Evolutionary conservation across 2,888 invertebrate genomes (phyloP).

Genomic region (Leptopilina myrica): DNA sequence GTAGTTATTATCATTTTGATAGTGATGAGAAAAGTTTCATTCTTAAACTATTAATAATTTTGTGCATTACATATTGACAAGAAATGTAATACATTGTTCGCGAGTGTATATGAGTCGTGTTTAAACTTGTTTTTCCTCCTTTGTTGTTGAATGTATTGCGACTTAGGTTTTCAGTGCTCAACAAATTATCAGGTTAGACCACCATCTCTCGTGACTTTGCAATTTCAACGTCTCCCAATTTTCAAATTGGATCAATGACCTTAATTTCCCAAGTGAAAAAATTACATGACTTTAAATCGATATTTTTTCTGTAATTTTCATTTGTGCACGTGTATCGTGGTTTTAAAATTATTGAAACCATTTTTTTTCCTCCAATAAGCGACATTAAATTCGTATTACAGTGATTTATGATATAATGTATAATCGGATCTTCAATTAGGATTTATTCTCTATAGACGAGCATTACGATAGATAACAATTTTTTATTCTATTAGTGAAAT

Average conservation of each 20-base stretch:
- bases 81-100: slow-evolving; percentile 45
- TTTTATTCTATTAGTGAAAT: background rate
- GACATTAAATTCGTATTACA: slow-evolving; percentile 1
- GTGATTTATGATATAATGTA: no score
- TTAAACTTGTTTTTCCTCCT: slow-evolving; percentile 45
- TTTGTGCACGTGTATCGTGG: slow-evolving; percentile 14
- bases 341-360: background rate
- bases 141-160: slow-evolving; percentile 55
- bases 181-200: slow-evolving; percentile 61
- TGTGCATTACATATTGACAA: slow-evolving; percentile 37
- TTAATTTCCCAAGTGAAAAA: slow-evolving; percentile 6
- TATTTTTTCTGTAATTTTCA: background rate
- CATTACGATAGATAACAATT: no score
- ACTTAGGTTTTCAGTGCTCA: slow-evolving; percentile 33
- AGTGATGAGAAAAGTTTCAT: slow-evolving; percentile 33
- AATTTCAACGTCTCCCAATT: slow-evolving; percentile 58
- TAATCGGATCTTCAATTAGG: background rate
- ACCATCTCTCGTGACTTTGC: slow-evolving; percentile 67
- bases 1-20: slow-evolving; percentile 32
- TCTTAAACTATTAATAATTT: background rate
- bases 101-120: slow-evolving; percentile 38
- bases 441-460: background rate
- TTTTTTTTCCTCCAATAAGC: background rate
- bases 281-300: background rate
- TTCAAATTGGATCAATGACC: slow-evolving; percentile 29